phyloP scores from a whole-genome alignment of 2,113 vertebrate species.

The Pedionomus torquatus region DNA sequence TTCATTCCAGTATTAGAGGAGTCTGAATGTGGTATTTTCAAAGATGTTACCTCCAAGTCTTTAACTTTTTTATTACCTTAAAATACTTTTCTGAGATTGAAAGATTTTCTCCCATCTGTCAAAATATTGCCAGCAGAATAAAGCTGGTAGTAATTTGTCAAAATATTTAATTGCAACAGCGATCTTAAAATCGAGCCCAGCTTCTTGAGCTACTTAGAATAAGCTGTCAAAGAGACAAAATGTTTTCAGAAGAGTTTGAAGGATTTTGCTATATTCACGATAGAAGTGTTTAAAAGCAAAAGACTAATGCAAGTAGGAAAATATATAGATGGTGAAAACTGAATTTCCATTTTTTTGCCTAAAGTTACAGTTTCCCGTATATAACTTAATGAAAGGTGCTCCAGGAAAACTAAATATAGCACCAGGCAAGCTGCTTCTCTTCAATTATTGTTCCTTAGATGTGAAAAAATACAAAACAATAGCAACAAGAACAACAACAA shows the following conservation, averaged over 20 bases:
- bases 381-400: neutral
- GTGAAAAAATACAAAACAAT: neutral
- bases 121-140: conserved; percentile 78
- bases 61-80: conserved; percentile 51
- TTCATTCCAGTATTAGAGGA: neutral
- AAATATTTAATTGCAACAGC: conserved; percentile 77
- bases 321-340: neutral
- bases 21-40: conserved; percentile 11
- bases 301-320: neutral
- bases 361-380: neutral
- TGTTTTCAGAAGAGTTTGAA: conserved; percentile 49
- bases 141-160: conserved; percentile 77
- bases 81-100: conserved; percentile 73
- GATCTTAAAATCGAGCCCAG: conserved; percentile 70
- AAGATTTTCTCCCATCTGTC: conserved; percentile 76
- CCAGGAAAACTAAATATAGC: neutral
- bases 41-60: conserved; percentile 47
- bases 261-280: conserved; percentile 13
- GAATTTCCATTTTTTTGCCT: neutral
- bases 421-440: neutral
- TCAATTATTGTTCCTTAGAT: neutral
- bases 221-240: conserved; percentile 60
- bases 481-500: no score
- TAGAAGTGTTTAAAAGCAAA: conserved; percentile 30
- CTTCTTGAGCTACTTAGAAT: conserved; percentile 68